Evolutionary conservation across 64 coral and sea anemone genomes (phyloP).

Genomic region (Montipora efflorescens): DNA sequence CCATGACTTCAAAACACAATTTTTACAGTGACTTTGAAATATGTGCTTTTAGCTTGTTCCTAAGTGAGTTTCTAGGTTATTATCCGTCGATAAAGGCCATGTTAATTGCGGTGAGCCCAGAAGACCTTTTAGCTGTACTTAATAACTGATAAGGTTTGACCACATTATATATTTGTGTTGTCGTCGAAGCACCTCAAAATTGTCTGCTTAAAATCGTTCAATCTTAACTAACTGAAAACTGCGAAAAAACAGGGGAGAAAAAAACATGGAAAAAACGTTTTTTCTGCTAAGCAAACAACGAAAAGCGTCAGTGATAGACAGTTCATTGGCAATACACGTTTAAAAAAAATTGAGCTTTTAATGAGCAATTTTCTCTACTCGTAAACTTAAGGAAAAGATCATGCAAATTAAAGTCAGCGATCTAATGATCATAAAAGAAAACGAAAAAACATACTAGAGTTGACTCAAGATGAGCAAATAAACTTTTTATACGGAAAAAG

Average conservation of each 20-base stretch:
- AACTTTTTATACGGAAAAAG: background rate
- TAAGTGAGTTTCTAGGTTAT: slow-evolving; percentile 10
- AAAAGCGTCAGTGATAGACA: background rate
- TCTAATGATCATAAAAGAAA: background rate
- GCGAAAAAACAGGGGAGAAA: background rate
- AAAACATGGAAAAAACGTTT: background rate
- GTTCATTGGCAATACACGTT: slow-evolving; percentile 23
- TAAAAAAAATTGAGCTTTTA: slow-evolving; percentile 24
- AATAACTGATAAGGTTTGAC: slow-evolving; percentile 18
- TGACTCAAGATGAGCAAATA: background rate
- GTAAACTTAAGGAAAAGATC: background rate
- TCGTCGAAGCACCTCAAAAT: background rate
- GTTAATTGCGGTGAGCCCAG: slow-evolving; percentile 29
- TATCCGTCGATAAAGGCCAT: slow-evolving; percentile 35
- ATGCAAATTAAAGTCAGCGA: background rate
- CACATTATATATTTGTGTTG: background rate
- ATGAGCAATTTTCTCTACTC: slow-evolving; percentile 47
- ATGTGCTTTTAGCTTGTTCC: slow-evolving; percentile 14
- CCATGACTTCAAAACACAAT: too few relatives aligned
- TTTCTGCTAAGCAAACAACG: slow-evolving; percentile 39
- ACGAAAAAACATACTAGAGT: background rate
- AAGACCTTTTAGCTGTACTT: slow-evolving; percentile 19
- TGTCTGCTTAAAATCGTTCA: background rate
- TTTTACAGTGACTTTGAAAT: background rate
- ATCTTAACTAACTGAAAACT: background rate